These are phyloP conservation scores for Brienomyrus brachyistius DNA, from an alignment of 2,113 vertebrate genomes.

Conservation along the genomic window DNA sequence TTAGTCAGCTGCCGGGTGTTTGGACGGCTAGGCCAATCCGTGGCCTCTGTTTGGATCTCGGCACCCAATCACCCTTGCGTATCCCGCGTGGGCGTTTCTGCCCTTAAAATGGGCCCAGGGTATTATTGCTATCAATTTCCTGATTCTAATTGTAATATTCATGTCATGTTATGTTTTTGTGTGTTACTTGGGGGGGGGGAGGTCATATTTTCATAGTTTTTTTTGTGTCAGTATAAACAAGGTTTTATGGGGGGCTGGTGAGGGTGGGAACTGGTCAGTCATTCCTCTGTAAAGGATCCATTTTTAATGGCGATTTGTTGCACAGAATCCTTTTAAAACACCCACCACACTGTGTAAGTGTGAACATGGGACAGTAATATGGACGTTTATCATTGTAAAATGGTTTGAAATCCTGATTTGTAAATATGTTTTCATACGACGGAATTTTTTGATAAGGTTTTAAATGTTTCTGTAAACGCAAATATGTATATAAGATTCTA, in stretches of 20 bases:
- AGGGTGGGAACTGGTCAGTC: slow-evolving; percentile 14
- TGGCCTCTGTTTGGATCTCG: not conserved
- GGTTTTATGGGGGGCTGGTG: not conserved
- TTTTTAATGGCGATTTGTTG: slow-evolving; percentile 57
- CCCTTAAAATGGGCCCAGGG: not conserved
- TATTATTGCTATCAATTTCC: not conserved
- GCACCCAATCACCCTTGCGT: not conserved
- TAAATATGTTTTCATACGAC: slow-evolving; percentile 68
- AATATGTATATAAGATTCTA: slow-evolving; percentile 69
- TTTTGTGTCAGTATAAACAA: not conserved
- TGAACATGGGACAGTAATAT: not conserved
- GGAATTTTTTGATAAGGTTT: slow-evolving; percentile 65
- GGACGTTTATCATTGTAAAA: not conserved
- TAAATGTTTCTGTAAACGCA: slow-evolving; percentile 59
- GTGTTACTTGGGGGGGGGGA: slow-evolving; percentile 4
- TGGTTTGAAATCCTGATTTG: slow-evolving; percentile 56
- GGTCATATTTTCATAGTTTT: not conserved
- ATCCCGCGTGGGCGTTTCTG: not conserved
- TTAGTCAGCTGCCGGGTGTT: not conserved
- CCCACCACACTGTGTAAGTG: slow-evolving; percentile 48
- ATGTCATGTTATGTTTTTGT: slow-evolving; percentile 1
- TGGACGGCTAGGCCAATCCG: not conserved
- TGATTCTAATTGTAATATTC: not conserved
- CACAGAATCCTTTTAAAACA: slow-evolving; percentile 58
- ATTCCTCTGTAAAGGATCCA: slow-evolving; percentile 53